phyloP scores from a whole-genome alignment of 2,888 invertebrate species.

The Tetheella fluctuosa region DNA sequence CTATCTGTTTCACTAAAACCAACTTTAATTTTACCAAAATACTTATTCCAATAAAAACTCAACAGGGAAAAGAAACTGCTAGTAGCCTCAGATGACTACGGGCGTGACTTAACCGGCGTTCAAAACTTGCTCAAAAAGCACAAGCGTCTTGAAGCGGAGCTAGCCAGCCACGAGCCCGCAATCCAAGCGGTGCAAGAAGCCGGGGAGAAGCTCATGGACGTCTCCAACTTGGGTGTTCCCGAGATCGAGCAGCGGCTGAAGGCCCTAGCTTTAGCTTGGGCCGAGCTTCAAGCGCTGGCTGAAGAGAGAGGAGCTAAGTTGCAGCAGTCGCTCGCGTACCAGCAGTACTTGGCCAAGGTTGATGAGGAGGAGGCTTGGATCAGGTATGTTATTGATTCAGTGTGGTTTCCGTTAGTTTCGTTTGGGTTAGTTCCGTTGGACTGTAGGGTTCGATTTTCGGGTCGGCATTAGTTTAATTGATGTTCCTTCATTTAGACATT shows the following conservation, averaged over 20 bases:
- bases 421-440: too few relatives aligned
- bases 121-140: conserved; percentile 99
- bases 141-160: conserved; percentile 98
- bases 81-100: conserved; percentile 99
- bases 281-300: conserved; percentile 94
- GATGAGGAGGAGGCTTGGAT: conserved; percentile 99
- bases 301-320: conserved; percentile 95
- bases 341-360: conserved; percentile 98
- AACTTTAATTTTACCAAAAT: too few relatives aligned
- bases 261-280: conserved; percentile 95
- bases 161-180: conserved; percentile 98
- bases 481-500: too few relatives aligned
- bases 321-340: conserved; percentile 98
- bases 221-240: conserved; percentile 95
- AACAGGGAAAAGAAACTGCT: conserved; percentile 96
- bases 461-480: too few relatives aligned
- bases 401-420: neutral
- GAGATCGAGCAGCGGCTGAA: conserved; percentile 95
- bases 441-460: too few relatives aligned
- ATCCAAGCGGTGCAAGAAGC: conserved; percentile 92
- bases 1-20: too few relatives aligned
- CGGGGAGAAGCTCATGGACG: conserved; percentile 96
- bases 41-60: neutral
- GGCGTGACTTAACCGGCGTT: conserved; percentile 98
- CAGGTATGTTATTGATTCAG: conserved; percentile 66